Base-by-base conservation (phyloP, 2,797 vertebrate species). In the Chanos chanos region DNA sequence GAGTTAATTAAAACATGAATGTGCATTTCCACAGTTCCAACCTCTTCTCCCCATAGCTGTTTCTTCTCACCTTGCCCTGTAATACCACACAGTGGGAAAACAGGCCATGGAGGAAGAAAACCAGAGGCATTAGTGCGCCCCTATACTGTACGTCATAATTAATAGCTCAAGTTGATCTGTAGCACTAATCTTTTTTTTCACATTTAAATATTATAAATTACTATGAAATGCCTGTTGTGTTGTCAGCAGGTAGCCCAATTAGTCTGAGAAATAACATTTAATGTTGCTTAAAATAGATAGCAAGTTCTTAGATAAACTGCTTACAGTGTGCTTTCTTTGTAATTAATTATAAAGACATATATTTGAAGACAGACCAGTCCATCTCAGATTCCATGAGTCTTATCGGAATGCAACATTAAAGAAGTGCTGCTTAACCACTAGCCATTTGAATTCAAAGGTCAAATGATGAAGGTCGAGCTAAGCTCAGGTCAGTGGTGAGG, bases 1-100 rank as follows among this genome's bases (percentile, higher is more conserved):
- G 83, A 88, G 85, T 89, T 91, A 90, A 91, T 90, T 89, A 90
- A 91, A 89, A 86, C 80, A 86, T 70, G 80, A 79, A 78, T 82
- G 76, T 86, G 86, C 77, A 87, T 87, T 86, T 84, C 81, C 76
- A 64, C 76, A 74, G 78, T 83, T 81, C 75, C 83, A 85, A 82
- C 75, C 77, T 77, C 72, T 59, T 73, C 66, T 31, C 8, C 10
- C 64, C 73, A 34, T 58, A 71, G 73, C 76, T 33, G 57, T 37
- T 27, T 24, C 7, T 34, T n/a, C 5, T 13, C 8, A 4, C 19
- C 8, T 31, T 8, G 2, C 27, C 25, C 19, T 6, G 22, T n/a
- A n/a, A n/a, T n/a, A n/a, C n/a, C n/a, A n/a, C n/a, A n/a, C n/a
- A n/a, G n/a, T n/a, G n/a, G n/a, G n/a, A n/a, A n/a, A n/a, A n/a